These are phyloP conservation scores for Norana najaformis DNA, from an alignment of 2,888 invertebrate genomes.

Conservation along the genomic window DNA sequence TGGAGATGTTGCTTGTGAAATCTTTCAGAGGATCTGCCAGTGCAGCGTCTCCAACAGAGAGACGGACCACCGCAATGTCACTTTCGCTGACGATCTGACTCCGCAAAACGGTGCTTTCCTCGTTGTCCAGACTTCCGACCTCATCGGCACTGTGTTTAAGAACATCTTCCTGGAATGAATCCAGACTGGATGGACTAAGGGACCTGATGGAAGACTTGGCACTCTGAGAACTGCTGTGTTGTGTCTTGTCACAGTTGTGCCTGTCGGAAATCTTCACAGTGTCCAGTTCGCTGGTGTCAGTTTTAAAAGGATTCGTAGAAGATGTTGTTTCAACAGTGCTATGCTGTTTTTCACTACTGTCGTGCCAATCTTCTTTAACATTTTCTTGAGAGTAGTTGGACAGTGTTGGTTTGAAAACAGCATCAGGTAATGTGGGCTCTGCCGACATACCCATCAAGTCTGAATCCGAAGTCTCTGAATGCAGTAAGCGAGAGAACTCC, in stretches of 20 bases:
- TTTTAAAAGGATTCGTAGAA: neutral
- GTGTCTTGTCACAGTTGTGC: neutral
- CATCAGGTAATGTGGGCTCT: neutral
- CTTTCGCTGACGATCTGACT: constrained; percentile 18
- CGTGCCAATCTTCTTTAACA: neutral
- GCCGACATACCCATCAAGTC: neutral
- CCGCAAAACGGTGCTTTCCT: neutral
- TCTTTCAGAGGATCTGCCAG: neutral
- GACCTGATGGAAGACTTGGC: neutral
- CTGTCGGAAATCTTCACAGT: neutral
- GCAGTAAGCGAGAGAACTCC: neutral
- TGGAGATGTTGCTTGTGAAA: neutral
- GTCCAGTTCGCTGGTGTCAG: neutral
- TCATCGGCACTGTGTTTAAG: neutral
- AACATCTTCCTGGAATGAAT: constrained; percentile 1
- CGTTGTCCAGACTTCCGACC: neutral
- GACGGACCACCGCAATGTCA: neutral
- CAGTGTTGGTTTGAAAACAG: neutral
- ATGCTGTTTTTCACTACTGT: neutral
- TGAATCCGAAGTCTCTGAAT: neutral
- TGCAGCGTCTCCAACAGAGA: neutral
- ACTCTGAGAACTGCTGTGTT: neutral
- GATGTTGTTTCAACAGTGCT: neutral
- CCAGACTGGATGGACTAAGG: neutral
- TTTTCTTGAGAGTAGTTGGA: neutral